Percentiles rank a stretch among this genome's conserved stretches.
These are phyloP conservation scores for Zygothrica quintamaculata DNA, from an alignment of 2,888 invertebrate genomes.

Conservation along the genomic window DNA sequence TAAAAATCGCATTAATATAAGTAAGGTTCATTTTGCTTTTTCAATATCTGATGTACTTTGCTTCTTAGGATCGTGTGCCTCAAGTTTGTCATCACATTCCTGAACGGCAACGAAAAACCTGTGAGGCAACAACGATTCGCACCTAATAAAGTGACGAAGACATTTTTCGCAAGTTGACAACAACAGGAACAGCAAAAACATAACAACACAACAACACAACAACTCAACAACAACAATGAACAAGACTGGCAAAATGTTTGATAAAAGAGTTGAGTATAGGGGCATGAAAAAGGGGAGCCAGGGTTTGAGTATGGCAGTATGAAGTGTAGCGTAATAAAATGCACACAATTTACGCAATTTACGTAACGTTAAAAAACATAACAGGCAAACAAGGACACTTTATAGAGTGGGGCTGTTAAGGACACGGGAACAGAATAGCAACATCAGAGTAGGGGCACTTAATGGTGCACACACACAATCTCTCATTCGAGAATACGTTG, in stretches of 20 bases:
- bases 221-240: slow-evolving; percentile 14
- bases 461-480: slow-evolving; percentile 28
- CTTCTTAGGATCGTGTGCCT: background rate
- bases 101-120: background rate
- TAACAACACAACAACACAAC: background rate
- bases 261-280: slow-evolving; percentile 42
- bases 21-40: too few species aligned
- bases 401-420: slow-evolving; percentile 5
- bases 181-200: slow-evolving; percentile 15
- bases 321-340: slow-evolving; percentile 66
- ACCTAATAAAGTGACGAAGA: slow-evolving; percentile 58
- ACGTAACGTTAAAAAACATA: slow-evolving; percentile 67
- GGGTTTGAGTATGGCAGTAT: slow-evolving; percentile 32
- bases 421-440: slow-evolving; percentile 4
- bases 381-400: slow-evolving; percentile 61
- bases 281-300: background rate
- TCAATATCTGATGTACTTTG: background rate
- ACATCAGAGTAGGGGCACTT: slow-evolving; percentile 34
- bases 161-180: slow-evolving; percentile 45
- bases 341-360: slow-evolving; percentile 71
- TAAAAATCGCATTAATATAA: too few species aligned
- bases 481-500: background rate
- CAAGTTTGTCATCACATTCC: background rate
- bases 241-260: slow-evolving; percentile 38
- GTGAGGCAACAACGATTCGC: slow-evolving; percentile 28